Percentiles rank a stretch among this genome's conserved stretches.
phyloP scores from a whole-genome alignment of 2,113 vertebrate genomes.

The Enhydra lutris region DNA sequence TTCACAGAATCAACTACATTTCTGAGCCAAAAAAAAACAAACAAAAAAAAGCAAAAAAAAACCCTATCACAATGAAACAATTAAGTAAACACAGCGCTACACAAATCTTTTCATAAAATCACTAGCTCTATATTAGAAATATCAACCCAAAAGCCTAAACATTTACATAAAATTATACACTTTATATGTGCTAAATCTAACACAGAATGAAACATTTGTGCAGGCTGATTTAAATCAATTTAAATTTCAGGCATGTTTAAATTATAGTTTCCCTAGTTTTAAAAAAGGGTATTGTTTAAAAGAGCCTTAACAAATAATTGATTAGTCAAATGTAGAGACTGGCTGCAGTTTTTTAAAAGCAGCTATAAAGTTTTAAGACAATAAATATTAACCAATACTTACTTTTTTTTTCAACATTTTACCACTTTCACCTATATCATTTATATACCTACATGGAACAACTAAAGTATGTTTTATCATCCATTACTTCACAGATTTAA shows the following conservation, averaged over 20 bases:
- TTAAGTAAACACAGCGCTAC: neutral
- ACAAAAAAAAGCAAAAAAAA: neutral
- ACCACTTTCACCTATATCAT: neutral
- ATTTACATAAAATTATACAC: neutral
- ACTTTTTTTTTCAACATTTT: neutral
- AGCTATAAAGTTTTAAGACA: neutral
- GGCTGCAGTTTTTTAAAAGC: slow-evolving; percentile 9
- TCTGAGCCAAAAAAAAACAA: neutral
- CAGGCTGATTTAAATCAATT: neutral
- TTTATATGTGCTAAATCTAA: neutral
- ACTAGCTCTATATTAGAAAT: neutral
- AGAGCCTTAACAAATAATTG: neutral
- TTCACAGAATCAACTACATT: neutral
- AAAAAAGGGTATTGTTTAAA: neutral
- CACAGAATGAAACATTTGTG: neutral
- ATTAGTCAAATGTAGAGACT: neutral
- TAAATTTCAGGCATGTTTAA: neutral
- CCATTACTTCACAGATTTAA: neutral
- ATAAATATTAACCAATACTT: neutral
- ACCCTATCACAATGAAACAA: neutral
- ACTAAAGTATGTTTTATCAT: neutral
- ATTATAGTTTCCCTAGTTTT: neutral
- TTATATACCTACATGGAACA: neutral
- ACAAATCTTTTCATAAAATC: slow-evolving; percentile 19
- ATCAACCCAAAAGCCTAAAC: neutral